Evolutionary conservation across 2,113 vertebrate genomes (phyloP).

Genomic region (Mormyrus lacerda): DNA sequence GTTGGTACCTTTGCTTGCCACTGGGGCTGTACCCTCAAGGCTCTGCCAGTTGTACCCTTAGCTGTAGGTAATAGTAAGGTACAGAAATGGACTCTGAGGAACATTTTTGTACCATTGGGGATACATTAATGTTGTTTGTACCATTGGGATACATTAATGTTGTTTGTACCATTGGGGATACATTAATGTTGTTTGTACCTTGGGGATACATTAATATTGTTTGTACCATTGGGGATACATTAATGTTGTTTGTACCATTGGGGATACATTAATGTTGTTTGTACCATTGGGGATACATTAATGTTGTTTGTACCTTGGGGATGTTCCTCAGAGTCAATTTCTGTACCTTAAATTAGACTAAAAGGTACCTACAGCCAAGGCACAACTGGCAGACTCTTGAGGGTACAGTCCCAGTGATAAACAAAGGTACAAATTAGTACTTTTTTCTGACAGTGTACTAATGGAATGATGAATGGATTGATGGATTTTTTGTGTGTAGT

Average conservation of each 20-base stretch:
- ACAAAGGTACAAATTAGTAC: neutral
- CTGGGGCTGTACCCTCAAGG: too few relatives aligned
- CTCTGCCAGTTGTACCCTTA: too few relatives aligned
- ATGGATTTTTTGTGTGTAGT: neutral
- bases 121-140: neutral
- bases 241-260: neutral
- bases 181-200: neutral
- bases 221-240: neutral
- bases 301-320: neutral
- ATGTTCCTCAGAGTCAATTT: neutral
- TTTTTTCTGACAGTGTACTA: neutral
- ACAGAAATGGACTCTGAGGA: neutral
- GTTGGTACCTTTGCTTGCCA: too few relatives aligned
- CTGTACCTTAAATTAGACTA: neutral
- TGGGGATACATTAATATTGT: too few relatives aligned
- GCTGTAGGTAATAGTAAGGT: neutral
- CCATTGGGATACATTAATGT: neutral
- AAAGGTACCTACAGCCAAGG: neutral
- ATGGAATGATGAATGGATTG: neutral
- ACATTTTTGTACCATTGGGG: neutral
- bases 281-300: neutral
- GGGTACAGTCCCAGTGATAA: neutral
- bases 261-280: too few relatives aligned
- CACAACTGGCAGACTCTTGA: neutral
- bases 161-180: neutral